phyloP scores from a whole-genome alignment of 2,888 invertebrate genomes.

The Aporophyla nigra region DNA sequence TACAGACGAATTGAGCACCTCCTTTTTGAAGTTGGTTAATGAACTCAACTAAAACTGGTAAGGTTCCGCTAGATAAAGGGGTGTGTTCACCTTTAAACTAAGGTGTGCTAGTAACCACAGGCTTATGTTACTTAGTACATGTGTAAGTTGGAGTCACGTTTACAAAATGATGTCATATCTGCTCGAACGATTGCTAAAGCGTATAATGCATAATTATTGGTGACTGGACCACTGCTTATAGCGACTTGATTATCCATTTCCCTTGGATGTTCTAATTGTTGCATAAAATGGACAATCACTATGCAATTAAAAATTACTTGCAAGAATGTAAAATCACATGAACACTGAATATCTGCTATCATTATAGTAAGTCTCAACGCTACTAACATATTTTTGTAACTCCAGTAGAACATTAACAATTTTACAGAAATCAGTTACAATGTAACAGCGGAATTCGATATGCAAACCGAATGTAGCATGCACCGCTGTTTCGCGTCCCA shows the following conservation, averaged over 20 bases:
- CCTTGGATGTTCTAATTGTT: constrained; percentile 36
- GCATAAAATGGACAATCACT: constrained; percentile 2
- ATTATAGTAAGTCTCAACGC: constrained; percentile 17
- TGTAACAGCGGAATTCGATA: constrained; percentile 65
- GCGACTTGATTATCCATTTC: constrained; percentile 49
- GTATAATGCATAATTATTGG: constrained; percentile 33
- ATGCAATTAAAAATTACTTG: constrained; percentile 2
- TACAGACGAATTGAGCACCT: no score
- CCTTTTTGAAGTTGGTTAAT: not conserved
- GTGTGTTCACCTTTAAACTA: constrained; percentile 16
- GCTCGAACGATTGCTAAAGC: constrained; percentile 46
- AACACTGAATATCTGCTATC: not conserved
- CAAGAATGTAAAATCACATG: not conserved
- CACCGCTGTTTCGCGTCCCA: constrained; percentile 69
- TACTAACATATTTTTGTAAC: constrained; percentile 23
- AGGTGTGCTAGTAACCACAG: constrained; percentile 26
- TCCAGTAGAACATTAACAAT: constrained; percentile 21
- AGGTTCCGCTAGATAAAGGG: constrained; percentile 2
- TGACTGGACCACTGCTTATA: constrained; percentile 20
- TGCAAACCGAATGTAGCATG: constrained; percentile 63
- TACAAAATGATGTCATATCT: constrained; percentile 40
- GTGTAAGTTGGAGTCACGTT: constrained; percentile 7
- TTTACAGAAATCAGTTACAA: constrained; percentile 42
- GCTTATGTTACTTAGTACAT: constrained; percentile 14
- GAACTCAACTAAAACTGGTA: constrained; percentile 6